Base-by-base conservation (phyloP, 2,888 invertebrate genomes). In the Nasonia oneida region DNA sequence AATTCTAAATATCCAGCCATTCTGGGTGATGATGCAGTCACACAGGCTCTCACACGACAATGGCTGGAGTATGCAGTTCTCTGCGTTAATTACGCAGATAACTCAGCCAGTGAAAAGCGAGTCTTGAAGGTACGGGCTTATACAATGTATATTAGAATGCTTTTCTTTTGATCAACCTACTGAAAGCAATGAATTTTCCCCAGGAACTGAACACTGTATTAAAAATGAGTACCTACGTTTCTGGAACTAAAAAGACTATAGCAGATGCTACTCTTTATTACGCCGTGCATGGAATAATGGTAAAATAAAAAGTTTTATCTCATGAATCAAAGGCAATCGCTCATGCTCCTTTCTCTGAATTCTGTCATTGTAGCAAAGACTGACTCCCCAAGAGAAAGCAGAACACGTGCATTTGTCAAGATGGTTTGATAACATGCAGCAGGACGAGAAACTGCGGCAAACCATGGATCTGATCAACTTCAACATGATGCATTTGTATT, bases 381-480 rank as follows among this genome's bases (percentile, higher is more conserved):
- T 97, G 18, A 94, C 95, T 14, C 94, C 95, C 39, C 93, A 94
- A 85, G 97, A 97, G 80, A 96, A 96, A 90, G 97, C 97, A 90
- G 95, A 95, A 80, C 94, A 95, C 86, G 90, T 97, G 39, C 95
- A 97, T 91, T 92, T 97, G 0, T 97, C 97, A 70, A 94, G 97
- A 89, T 97, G 97, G 97, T 96, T 95, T 88, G 96, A 96, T 91
- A 96, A 97, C 90, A 93, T 97, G 85, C 97, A 97, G 90, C 95
- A 96, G 86, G 95, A 96, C 85, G 94, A 95, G 0, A 94, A 94
- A 90, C 94, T 97, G n/a, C 94, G 96, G 81, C 94, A 94, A 85
- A 93, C 94, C 80, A 93, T 94, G 89, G 93, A 93, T 87, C 70
- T 94, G 14, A 91, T 95, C 83, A 93, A 94, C 90, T 95, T 95